Base-by-base conservation (phyloP, 2,113 vertebrate genomes). In the Anhinga rufa region DNA sequence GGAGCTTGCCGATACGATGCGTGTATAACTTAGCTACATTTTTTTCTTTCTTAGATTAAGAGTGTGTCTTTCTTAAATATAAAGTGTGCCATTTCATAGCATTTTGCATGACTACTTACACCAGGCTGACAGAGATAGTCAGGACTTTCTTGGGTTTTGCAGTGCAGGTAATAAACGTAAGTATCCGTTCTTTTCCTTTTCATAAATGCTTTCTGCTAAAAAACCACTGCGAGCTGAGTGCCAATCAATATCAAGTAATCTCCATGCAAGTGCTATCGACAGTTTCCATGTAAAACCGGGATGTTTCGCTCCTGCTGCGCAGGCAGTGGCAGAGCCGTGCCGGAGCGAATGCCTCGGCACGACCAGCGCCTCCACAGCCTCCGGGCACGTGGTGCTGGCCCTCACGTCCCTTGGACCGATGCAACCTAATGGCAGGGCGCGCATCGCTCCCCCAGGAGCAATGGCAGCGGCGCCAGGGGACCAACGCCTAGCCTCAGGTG, bases 321-420 rank as follows among this genome's bases (percentile, higher is more conserved):
- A 2, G 4, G 49, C 61, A 9, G 51, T 0, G 13, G 34, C 69
- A 32, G 42, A 55, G 48, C 42, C 55, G 9, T 3, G 36, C 49
- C 2, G 6, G n/a, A 44, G 49, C 28, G 1, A 9, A 6, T 0
- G 31, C 48, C 58, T 13, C 0, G 7, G 29, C 10, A 1, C 1
- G 6, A 16, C 64, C 22, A 14, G 55, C 1, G 1, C 12, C 14
- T 32, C n/a, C 42, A 28, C 32, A 7, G 44, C 44, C 36, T 4
- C 12, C 0, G 1, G 48, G 20, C 69, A 9, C 6, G 2, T 4
- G 4, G 25, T 5, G 49, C 10, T 0, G 4, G 52, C 38, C n/a
- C 8, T 52, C 57, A 4, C 19, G 4, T 25, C 31, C 1, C 76
- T 7, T 9, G 32, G 14, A 13, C 2, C 1, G 17, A 2, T 9